Conservation (phyloP, 2,113 vertebrate genomes). For the Cromileptes altivelis region DNA sequence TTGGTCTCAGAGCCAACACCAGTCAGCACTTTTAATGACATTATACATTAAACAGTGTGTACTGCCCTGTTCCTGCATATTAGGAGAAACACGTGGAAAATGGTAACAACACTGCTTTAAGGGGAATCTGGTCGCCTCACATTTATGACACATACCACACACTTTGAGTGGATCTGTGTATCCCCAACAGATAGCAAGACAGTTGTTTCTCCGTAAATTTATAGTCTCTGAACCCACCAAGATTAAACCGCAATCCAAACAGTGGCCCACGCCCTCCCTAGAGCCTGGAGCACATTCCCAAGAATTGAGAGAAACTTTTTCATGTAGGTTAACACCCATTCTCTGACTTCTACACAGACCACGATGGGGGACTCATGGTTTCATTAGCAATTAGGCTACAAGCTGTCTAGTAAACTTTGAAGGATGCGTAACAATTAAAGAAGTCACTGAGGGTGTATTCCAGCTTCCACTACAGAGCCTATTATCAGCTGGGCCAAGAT, state of each 20-base stretch:
- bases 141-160: slow-evolving; percentile 45
- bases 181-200: slow-evolving; percentile 78
- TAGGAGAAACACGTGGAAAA: background rate
- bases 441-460: background rate
- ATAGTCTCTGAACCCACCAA: slow-evolving; percentile 69
- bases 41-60: slow-evolving; percentile 13
- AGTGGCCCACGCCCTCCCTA: slow-evolving; percentile 83
- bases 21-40: background rate
- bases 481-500: background rate
- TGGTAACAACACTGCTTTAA: background rate
- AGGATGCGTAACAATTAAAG: background rate
- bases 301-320: slow-evolving; percentile 79
- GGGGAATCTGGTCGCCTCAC: background rate
- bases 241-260: slow-evolving; percentile 85
- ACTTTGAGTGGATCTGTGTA: slow-evolving; percentile 59
- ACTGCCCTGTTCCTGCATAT: background rate
- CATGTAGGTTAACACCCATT: slow-evolving; percentile 46
- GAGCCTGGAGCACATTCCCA: slow-evolving; percentile 83
- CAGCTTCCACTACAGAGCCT: background rate
- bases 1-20: background rate
- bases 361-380: slow-evolving; percentile 9
- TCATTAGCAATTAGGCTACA: background rate
- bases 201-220: slow-evolving; percentile 80
- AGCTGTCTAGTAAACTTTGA: background rate
- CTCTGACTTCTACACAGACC: slow-evolving; percentile 35